Conservation (phyloP, 2,888 invertebrate species). For the Scrobipalpa atriplicella region DNA sequence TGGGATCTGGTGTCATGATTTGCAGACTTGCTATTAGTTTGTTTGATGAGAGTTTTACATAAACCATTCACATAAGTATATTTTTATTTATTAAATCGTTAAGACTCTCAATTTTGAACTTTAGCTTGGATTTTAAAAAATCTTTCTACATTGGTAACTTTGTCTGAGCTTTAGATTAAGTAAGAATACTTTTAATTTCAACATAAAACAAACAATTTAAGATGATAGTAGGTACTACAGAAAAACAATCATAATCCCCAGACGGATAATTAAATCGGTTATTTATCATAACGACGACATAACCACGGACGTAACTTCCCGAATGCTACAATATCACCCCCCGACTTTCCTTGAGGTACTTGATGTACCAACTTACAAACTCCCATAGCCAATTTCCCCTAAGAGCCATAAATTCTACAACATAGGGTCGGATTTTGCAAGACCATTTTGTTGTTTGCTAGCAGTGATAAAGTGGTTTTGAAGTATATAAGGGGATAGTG, state of each 20-base stretch:
- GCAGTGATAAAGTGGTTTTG: conserved; percentile 34
- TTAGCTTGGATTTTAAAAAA: too few relatives aligned
- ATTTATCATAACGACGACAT: conserved; percentile 69
- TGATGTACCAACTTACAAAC: conserved; percentile 33
- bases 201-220: not conserved
- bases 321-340: conserved; percentile 59
- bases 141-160: too few relatives aligned
- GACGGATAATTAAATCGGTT: conserved; percentile 68
- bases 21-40: too few relatives aligned
- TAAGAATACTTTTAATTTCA: too few relatives aligned
- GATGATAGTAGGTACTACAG: conserved; percentile 37
- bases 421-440: conserved; percentile 37
- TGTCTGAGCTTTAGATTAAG: too few relatives aligned
- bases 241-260: conserved; percentile 44
- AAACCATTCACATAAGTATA: too few relatives aligned
- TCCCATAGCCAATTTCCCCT: conserved; percentile 26
- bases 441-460: not conserved
- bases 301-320: conserved; percentile 60
- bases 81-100: too few relatives aligned
- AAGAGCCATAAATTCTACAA: accelerated
- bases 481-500: conserved; percentile 74
- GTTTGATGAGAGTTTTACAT: too few relatives aligned
- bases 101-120: too few relatives aligned
- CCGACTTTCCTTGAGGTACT: conserved; percentile 48
- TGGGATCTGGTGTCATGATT: too few relatives aligned